Percentiles rank a stretch among this genome's conserved stretches.
phyloP scores from a whole-genome alignment of 2,113 vertebrate species.

The Indicator maculatus region DNA sequence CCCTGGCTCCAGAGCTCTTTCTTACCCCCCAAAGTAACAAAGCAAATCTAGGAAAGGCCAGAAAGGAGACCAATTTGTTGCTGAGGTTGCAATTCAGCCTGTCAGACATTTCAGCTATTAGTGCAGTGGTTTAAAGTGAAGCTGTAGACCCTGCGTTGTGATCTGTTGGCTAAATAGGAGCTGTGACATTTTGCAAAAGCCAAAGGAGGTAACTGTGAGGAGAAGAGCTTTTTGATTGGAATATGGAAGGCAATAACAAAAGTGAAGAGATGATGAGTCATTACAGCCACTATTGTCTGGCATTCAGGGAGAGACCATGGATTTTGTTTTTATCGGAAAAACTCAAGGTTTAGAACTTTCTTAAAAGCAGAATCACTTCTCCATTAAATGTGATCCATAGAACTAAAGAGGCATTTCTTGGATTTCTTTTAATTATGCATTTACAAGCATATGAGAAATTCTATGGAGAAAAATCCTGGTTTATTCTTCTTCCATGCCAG shows the following conservation, averaged over 20 bases:
- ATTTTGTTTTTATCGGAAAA: conserved; percentile 3
- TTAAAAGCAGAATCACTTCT: not conserved
- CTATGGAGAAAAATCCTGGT: not conserved
- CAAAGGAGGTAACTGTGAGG: conserved; percentile 57
- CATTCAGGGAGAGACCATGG: not conserved
- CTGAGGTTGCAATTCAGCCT: conserved; percentile 46
- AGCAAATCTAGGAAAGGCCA: conserved; percentile 10
- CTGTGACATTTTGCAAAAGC: conserved; percentile 69
- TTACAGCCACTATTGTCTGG: conserved; percentile 9
- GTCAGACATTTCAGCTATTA: conserved; percentile 50
- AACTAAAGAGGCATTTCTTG: not conserved
- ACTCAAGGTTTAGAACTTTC: not conserved
- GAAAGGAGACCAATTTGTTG: conserved; percentile 28
- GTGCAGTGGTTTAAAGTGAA: conserved; percentile 59
- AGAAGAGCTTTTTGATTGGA: conserved; percentile 53
- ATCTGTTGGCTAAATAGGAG: conserved; percentile 68
- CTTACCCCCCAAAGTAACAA: conserved; percentile 13
- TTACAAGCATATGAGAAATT: not conserved
- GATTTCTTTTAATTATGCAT: not conserved
- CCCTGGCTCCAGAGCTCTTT: not conserved
- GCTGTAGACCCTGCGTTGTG: conserved; percentile 11
- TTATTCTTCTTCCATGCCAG: not conserved
- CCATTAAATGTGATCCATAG: not conserved
- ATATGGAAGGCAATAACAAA: conserved; percentile 55
- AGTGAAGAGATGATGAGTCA: conserved; percentile 23